Evolutionary conservation across 2,113 vertebrate genomes (phyloP), one percentile per base, ranked within the genome.

Genomic region (Penelope pileata): DNA sequence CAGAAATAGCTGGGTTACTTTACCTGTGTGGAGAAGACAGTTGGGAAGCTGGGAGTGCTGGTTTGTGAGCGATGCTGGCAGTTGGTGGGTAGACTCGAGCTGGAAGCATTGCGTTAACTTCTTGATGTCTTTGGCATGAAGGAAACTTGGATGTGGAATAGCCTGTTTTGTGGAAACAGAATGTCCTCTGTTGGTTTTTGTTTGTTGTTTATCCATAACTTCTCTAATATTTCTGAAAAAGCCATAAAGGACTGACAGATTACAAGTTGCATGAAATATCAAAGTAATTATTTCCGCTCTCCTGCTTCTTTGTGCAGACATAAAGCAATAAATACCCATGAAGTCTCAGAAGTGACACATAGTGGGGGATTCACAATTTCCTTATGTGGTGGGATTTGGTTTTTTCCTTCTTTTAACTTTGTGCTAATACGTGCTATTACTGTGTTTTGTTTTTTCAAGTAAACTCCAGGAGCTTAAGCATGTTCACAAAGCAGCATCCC

Each of bases 181-280:
- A 93, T 68, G 85, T 91, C 83, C 91, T 95, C 85, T 56, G 18
- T 36, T 83, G 74, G 6, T 21, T 68, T 93, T 73, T 82, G 78
- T 83, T 83, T 74, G 62, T 79, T 94, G 82, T 91, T 94, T 94
- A 91, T 93, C 54, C 34, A 4, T 62, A 88, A 47, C 32, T 96
- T 83, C 54, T 73, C 59, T 63, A 62, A 83, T 89, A 63, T 68
- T 88, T 91, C 59, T 62, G 30, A 54, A 74, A 81, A 89, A 83
- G 45, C 78, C 56, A 36, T 63, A 70, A 94, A 91, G 84, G 43
- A 58, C 67, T 88, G 90, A 86, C 91, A 88, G 84, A 83, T 90
- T 90, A 90, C 75, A 54, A 90, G 72, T 74, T 90, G 38, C 67
- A 43, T 89, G 91, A 97, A 91, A 93, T 91, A 93, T 32, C 70